Base-by-base conservation (phyloP, 1,140 invertebrate species). In the Mesaphorura yosii region DNA sequence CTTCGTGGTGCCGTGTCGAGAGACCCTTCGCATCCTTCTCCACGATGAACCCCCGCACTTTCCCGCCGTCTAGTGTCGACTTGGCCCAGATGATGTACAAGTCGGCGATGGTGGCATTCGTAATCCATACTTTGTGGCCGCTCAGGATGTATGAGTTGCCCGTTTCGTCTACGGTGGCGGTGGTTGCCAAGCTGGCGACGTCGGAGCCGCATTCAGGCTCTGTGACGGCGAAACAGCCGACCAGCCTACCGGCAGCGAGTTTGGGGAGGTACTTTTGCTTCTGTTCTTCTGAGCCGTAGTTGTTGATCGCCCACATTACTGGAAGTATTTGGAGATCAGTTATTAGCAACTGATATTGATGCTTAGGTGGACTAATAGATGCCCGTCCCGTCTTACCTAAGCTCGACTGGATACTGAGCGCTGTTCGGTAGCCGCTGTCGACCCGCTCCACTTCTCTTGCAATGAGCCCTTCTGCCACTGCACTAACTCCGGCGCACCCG, bases 201-300 rank as follows among this genome's bases (percentile, higher is more conserved):
- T 99, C 94, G 68, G 92, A 97, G 3, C 96, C 96, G 71, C 90
- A 86, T 70, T 99, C 91, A 1, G 96, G 95, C 73, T 99, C 96
- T 3, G 96, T 99, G 37, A 99, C 70, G 5, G 94, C 95, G 73
- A 98, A 99, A 66, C 88, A 92, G 20, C 95, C 95, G 55, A 98
- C 80, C 19, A 86, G n/a, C n/a, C n/a, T 83, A 19, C 93, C 94
- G 65, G 64, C 70, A 75, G 79, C 81, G 68, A 98, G 75, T 68
- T 72, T 76, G 0, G 92, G 90, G 48, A 98, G 73, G 72, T 83
- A 98, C 70, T 84, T 86, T 55, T 92, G 70, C 69, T 96, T 97
- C 64, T 97, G 94, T 60, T 82, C 80, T 46, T 90, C 81, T 29
- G 74, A 80, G 2, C 95, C 94, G 71, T 79, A 93, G 58, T 76